Percentiles rank a stretch among this genome's conserved stretches.
Conservation (phyloP, 2,888 invertebrate genomes). For the Nomada fucata region DNA sequence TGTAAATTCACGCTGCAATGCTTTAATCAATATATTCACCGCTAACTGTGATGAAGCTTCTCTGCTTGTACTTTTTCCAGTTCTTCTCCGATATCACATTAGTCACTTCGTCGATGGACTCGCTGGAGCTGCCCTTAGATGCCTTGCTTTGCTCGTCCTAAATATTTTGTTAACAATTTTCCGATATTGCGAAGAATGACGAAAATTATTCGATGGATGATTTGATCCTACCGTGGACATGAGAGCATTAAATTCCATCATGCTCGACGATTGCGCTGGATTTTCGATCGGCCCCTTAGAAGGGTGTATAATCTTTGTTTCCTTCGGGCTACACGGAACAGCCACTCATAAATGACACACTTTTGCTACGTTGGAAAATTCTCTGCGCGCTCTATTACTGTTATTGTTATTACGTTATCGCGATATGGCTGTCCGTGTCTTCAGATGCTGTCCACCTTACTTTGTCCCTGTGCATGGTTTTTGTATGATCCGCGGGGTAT, state of each 20-base stretch:
- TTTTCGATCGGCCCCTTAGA: neutral
- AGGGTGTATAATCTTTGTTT: no score
- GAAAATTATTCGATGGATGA: neutral
- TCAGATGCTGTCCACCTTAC: neutral
- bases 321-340: neutral
- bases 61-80: constrained; percentile 73
- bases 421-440: neutral
- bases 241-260: constrained; percentile 71
- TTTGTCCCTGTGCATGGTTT: no score
- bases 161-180: neutral
- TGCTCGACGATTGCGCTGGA: constrained; percentile 48
- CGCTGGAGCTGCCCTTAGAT: constrained; percentile 48
- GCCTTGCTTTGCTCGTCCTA: neutral
- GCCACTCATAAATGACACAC: no score
- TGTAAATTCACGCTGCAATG: no score
- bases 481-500: no score
- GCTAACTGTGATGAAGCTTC: constrained; percentile 43
- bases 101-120: constrained; percentile 69
- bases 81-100: constrained; percentile 71
- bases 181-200: neutral
- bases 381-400: no score
- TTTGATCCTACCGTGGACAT: constrained; percentile 53
- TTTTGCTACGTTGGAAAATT: no score
- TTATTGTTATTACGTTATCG: no score
- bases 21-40: constrained; percentile 41